Conservation (phyloP, 2,113 vertebrate genomes). For the Excalfactoria chinensis region DNA sequence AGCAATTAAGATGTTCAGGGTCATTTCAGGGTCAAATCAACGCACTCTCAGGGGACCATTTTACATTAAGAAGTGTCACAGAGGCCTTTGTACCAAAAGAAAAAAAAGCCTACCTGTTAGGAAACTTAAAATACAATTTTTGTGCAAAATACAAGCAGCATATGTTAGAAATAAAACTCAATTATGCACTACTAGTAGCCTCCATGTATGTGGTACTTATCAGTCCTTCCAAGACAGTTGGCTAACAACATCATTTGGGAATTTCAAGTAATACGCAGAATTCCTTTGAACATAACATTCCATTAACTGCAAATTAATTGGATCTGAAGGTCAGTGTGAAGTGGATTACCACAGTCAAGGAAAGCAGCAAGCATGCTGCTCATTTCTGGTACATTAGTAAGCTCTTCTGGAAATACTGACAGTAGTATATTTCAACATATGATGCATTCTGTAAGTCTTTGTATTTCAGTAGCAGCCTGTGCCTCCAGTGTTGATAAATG, state of each 20-base stretch:
- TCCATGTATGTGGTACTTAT: neutral
- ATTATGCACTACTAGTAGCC: neutral
- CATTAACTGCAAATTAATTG: slow-evolving; percentile 53
- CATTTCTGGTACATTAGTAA: neutral
- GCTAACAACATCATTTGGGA: neutral
- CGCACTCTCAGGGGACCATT: neutral
- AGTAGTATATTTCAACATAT: neutral
- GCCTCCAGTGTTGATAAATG: neutral
- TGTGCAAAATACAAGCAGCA: neutral
- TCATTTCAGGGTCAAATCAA: neutral
- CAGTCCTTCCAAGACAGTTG: slow-evolving; percentile 18
- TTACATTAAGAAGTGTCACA: neutral
- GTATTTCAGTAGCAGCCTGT: neutral
- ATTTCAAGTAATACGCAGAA: slow-evolving; percentile 41
- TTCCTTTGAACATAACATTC: slow-evolving; percentile 57
- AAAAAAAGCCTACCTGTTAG: neutral
- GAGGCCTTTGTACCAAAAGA: neutral
- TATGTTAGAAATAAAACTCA: neutral
- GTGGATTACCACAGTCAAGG: neutral
- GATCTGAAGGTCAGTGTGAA: slow-evolving; percentile 51
- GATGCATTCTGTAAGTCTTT: neutral
- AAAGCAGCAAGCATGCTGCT: neutral
- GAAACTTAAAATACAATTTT: neutral
- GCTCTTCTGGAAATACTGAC: neutral
- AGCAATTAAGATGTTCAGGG: neutral